Base-by-base conservation (phyloP, 2,113 vertebrate species). In the Leptocoma aspasia region DNA sequence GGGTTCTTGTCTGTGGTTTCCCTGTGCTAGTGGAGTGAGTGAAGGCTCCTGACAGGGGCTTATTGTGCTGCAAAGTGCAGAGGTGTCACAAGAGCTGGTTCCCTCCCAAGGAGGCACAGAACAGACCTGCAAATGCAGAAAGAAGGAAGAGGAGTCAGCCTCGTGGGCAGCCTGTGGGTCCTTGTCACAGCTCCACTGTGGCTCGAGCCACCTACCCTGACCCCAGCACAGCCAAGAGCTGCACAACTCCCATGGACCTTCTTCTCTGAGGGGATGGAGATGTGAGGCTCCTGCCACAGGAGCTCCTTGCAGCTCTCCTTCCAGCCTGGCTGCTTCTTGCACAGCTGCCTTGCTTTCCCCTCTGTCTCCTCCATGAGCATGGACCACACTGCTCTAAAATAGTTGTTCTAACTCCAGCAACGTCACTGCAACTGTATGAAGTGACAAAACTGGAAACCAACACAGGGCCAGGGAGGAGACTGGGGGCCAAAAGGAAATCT, bases 1-100 rank as follows among this genome's bases (percentile, higher is more conserved):
- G 7, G 7, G 56, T 37, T 91, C 79, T 94, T 78, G 75, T 81
- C 89, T 92, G 85, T 90, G 71, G 76, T 65, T 92, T 81, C 71
- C 41, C 41, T n/a, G 59, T 37, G 50, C 79, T 69, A 3, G 24
- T 37, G 93, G 82, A 89, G 31, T 9, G 2, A 88, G 33, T 14
- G 52, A 93, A 63, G 79, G 37, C 91, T 91, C 49, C 80, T 79
- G 78, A 77, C 82, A 91, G 82, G 64, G 41, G 19, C 52, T 95
- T 44, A 18, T 71, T 86, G 88, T 94, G 85, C 71, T 90, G 20
- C 30, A 18, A 65, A 70, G 35, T 0, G 31, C 65, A 80, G 61
- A 13, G 78, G 18, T 94, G 82, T 88, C 2, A 76, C 85, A 90
- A 95, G 88, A 75, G 72, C 11, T 0, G 0, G 54, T 37, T 59